Percentiles rank a stretch among this genome's conserved stretches.
These are phyloP conservation scores for Pseudomyrmex cubaensis DNA, from an alignment of 1,140 invertebrate genomes.

Conservation along the genomic window DNA sequence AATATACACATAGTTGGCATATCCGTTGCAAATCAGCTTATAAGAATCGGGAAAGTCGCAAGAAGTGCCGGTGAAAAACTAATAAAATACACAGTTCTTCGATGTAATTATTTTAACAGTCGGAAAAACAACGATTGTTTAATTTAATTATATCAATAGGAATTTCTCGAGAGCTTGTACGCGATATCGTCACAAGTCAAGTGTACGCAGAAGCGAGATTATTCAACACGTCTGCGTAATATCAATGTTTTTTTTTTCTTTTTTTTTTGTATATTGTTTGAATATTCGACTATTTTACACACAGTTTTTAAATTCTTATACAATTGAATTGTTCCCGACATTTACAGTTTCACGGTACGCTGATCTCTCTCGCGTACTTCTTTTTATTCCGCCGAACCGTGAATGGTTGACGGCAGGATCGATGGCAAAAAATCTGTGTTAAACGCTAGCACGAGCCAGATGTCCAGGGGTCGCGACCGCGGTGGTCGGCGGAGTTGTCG, in stretches of 20 bases:
- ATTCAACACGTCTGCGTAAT: background rate
- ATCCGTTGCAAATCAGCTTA: background rate
- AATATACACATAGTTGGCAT: conserved; percentile 37
- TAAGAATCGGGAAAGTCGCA: conserved; percentile 27
- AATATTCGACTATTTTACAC: conserved; percentile 4
- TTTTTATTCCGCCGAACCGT: conserved; percentile 21
- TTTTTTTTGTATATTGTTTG: background rate
- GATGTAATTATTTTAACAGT: background rate
- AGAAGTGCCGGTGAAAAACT: background rate
- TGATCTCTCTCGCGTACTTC: background rate
- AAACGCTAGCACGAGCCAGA: conserved; percentile 75
- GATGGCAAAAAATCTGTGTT: conserved; percentile 53
- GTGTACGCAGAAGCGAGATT: background rate
- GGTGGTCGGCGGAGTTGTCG: conserved; percentile 77
- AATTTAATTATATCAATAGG: background rate
- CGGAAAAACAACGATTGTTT: background rate
- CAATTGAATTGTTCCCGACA: background rate
- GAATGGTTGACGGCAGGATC: conserved; percentile 33
- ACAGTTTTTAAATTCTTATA: background rate
- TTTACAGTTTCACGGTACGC: conserved; percentile 8
- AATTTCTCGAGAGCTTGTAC: background rate
- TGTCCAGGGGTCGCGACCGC: conserved; percentile 76
- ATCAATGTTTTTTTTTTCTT: background rate
- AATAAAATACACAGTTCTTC: background rate
- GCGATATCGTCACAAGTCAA: background rate